These are phyloP conservation scores for Lethenteron camtschaticum DNA, from an alignment of 2,113 vertebrate species.

Conservation along the genomic window DNA sequence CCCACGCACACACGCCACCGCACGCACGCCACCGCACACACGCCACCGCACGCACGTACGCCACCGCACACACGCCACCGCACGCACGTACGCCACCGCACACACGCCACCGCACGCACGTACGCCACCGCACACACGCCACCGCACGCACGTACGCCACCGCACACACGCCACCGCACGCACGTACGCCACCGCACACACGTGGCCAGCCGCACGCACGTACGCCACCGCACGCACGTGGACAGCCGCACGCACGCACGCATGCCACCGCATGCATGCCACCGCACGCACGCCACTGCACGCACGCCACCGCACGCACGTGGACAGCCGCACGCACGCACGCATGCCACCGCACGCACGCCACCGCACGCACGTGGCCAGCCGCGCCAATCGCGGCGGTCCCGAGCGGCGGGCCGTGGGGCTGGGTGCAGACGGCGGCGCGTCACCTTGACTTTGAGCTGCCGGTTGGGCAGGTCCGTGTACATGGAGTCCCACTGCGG, in stretches of 20 bases:
- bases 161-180: no score
- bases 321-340: background rate
- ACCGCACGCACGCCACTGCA: no score
- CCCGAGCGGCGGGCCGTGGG: no score
- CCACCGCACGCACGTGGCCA: no score
- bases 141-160: no score
- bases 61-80: background rate
- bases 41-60: background rate
- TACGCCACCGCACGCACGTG: conserved; percentile 1
- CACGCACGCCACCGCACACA: background rate
- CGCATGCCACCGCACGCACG: background rate
- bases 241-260: background rate
- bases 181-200: no score
- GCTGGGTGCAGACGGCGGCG: no score
- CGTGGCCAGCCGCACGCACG: no score
- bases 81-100: background rate
- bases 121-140: no score
- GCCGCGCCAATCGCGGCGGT: no score
- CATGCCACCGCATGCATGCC: background rate
- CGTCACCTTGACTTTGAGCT: conserved; percentile 70
- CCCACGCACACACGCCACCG: no score
- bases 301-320: background rate
- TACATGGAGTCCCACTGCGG: conserved; percentile 74
- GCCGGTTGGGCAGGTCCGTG: conserved; percentile 56
- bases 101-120: background rate